Evolutionary conservation across 1,140 invertebrate species (phyloP).

Genomic region (Chironomus tepperi): DNA sequence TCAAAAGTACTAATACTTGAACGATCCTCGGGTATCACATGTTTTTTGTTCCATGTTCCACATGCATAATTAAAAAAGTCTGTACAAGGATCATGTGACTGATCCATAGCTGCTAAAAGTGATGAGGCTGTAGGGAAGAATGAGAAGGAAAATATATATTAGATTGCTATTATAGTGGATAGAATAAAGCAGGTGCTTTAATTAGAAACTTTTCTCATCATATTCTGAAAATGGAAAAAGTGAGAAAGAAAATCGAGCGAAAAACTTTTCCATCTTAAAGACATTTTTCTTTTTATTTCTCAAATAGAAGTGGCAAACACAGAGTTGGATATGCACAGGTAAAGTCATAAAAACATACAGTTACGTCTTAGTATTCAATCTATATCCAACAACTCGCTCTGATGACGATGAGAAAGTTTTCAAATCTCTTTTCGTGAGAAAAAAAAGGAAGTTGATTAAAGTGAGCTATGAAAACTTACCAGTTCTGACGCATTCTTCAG

Average conservation of each 20-base stretch:
- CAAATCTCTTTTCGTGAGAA: no score
- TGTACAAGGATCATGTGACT: constrained; percentile 65
- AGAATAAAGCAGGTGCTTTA: constrained; percentile 1
- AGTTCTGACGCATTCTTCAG: constrained; percentile 62
- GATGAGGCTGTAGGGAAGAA: constrained; percentile 57
- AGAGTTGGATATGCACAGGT: no score
- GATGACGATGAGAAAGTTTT: no score
- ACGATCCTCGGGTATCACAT: constrained; percentile 82
- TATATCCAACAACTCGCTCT: no score
- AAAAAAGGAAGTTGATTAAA: neutral
- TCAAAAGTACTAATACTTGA: constrained; percentile 84
- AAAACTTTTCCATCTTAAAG: neutral
- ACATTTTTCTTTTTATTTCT: no score
- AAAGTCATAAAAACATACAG: no score
- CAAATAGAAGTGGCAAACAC: no score
- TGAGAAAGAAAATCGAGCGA: neutral
- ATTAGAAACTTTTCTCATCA: neutral
- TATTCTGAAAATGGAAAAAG: neutral
- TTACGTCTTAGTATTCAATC: no score
- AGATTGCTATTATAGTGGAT: no score
- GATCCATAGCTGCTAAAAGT: constrained; percentile 76
- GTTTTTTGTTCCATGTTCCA: constrained; percentile 80
- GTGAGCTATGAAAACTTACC: constrained; percentile 41
- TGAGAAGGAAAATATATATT: neutral
- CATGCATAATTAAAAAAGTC: constrained; percentile 84